These are phyloP conservation scores for Leucoraja erinaceus DNA, from an alignment of 2,113 vertebrate genomes.

Conservation along the genomic window DNA sequence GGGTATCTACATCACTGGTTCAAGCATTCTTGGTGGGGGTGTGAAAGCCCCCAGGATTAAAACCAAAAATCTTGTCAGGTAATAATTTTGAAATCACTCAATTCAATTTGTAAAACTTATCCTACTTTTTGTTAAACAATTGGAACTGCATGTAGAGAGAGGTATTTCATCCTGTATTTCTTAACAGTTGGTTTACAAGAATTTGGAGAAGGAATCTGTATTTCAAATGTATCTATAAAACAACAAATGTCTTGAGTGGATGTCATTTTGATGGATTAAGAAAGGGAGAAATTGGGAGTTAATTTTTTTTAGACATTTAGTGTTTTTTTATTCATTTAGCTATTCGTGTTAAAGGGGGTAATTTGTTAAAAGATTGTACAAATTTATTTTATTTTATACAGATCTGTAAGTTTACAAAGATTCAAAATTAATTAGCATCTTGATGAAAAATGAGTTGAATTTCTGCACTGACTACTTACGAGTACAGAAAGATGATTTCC, in stretches of 20 bases:
- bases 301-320: not conserved
- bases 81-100: conserved; percentile 38
- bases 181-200: not conserved
- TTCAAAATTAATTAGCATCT: too few species aligned
- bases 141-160: not conserved
- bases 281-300: not conserved
- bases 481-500: not conserved
- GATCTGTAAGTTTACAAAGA: too few species aligned
- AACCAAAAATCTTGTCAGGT: conserved; percentile 98
- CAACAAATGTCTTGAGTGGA: not conserved
- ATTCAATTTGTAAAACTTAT: not conserved
- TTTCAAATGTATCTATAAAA: not conserved
- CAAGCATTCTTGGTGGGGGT: conserved; percentile 92
- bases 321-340: not conserved
- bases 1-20: conserved; percentile 96
- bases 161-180: not conserved
- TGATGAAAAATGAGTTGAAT: too few species aligned
- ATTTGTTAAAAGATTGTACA: too few species aligned
- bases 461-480: too few species aligned
- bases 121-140: not conserved
- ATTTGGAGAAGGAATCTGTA: not conserved
- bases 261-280: not conserved
- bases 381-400: too few species aligned
- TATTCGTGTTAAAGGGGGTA: too few species aligned
- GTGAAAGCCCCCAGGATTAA: conserved; percentile 96